Percentiles rank a stretch among this genome's conserved stretches.
phyloP scores from a whole-genome alignment of 2,797 vertebrate species.

The Argentina silus region DNA sequence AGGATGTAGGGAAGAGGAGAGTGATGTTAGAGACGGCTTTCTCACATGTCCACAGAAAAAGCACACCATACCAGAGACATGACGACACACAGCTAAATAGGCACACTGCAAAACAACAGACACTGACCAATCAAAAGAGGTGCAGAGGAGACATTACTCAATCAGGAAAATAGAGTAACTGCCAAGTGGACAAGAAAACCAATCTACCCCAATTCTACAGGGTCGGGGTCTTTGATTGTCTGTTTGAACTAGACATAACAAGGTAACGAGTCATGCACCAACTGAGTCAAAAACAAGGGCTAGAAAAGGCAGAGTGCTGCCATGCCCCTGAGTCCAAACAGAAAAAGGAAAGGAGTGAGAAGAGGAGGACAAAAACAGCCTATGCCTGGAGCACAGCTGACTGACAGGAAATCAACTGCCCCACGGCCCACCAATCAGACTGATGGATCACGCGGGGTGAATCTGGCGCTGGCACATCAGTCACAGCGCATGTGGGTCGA shows the following conservation, averaged over 20 bases:
- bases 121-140: not conserved
- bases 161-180: not conserved
- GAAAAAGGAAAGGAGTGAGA: constrained; percentile 29
- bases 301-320: too few species aligned
- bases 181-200: not conserved
- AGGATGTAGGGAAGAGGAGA: too few species aligned
- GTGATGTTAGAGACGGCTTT: too few species aligned
- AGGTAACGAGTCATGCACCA: not conserved
- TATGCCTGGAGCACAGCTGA: not conserved
- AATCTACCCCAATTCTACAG: not conserved
- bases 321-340: not conserved
- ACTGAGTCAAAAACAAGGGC: not conserved
- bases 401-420: constrained; percentile 11
- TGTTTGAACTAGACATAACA: not conserved
- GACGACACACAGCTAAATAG: too few species aligned
- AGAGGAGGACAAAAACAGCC: not conserved
- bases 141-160: not conserved
- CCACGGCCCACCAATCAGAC: constrained; percentile 32
- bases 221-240: not conserved
- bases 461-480: not conserved
- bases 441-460: constrained; percentile 34
- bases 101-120: too few species aligned
- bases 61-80: too few species aligned
- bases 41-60: too few species aligned
- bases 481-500: not conserved